phyloP scores from a whole-genome alignment of 2,888 invertebrate species.

The Hecatera dysodea region DNA sequence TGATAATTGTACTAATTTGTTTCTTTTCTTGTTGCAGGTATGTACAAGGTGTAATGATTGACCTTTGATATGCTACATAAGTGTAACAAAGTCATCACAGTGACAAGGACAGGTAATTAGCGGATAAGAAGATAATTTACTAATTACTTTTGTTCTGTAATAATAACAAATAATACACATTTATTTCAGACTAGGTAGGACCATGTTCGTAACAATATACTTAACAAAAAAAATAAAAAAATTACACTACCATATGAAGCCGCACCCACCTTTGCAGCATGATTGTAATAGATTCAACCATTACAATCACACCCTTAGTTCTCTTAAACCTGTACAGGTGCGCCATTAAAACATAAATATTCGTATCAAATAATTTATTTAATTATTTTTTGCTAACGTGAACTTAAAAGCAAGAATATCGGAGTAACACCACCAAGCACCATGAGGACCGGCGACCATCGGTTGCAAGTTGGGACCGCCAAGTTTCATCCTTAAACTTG shows the following conservation, averaged over 20 bases:
- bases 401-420: constrained; percentile 48
- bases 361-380: constrained; percentile 11
- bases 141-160: neutral
- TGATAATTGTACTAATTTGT: constrained; percentile 58
- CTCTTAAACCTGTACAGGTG: neutral
- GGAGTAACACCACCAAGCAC: constrained; percentile 61
- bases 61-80: constrained; percentile 20
- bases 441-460: constrained; percentile 53
- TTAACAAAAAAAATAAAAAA: too few species aligned
- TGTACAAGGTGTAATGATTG: constrained; percentile 44
- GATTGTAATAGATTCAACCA: neutral
- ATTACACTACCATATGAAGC: too few species aligned
- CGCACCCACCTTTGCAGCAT: too few species aligned
- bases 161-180: too few species aligned
- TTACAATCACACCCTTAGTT: neutral
- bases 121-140: constrained; percentile 6
- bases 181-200: too few species aligned
- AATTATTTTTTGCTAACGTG: constrained; percentile 29
- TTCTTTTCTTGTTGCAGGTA: constrained; percentile 70
- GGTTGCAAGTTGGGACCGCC: constrained; percentile 63
- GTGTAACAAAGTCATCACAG: constrained; percentile 23
- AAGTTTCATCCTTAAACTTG: constrained; percentile 69
- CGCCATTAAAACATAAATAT: neutral
- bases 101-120: constrained; percentile 47
- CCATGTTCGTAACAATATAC: too few species aligned